A percentile compares a stretch with the other conserved stretches of the same genome.
These are phyloP conservation scores for Habrosyne pyritoides DNA, from an alignment of 2,888 invertebrate species.

Conservation along the genomic window DNA sequence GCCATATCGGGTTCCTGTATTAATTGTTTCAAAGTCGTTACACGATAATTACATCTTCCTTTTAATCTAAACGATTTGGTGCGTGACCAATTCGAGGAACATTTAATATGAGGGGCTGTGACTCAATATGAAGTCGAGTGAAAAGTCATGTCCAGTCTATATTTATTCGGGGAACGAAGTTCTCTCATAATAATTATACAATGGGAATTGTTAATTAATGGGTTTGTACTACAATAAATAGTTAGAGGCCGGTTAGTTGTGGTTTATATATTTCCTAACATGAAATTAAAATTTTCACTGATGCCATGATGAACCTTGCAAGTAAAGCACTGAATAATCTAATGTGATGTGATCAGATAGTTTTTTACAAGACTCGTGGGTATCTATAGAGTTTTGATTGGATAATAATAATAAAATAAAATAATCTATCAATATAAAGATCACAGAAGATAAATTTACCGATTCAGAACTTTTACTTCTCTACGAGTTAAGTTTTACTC, in stretches of 20 bases:
- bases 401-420: too few species aligned
- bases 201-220: neutral
- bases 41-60: slow-evolving; percentile 6
- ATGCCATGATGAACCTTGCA: too few species aligned
- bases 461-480: too few species aligned
- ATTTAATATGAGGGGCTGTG: neutral
- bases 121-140: neutral
- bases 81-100: neutral
- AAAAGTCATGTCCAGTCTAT: neutral
- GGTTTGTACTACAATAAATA: neutral
- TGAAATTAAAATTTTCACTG: neutral
- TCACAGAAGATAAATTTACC: too few species aligned
- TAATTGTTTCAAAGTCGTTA: slow-evolving; percentile 19
- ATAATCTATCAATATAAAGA: too few species aligned
- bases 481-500: too few species aligned
- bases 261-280: neutral
- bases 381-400: too few species aligned
- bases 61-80: neutral
- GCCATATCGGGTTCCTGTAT: slow-evolving; percentile 43
- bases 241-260: neutral
- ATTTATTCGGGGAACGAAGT: neutral
- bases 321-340: too few species aligned
- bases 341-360: too few species aligned
- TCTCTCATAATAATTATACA: neutral
- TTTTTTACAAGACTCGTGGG: too few species aligned